Percentiles rank a stretch among this genome's conserved stretches.
phyloP scores from a whole-genome alignment of 2,888 invertebrate species.

The Terebella lapidaria region DNA sequence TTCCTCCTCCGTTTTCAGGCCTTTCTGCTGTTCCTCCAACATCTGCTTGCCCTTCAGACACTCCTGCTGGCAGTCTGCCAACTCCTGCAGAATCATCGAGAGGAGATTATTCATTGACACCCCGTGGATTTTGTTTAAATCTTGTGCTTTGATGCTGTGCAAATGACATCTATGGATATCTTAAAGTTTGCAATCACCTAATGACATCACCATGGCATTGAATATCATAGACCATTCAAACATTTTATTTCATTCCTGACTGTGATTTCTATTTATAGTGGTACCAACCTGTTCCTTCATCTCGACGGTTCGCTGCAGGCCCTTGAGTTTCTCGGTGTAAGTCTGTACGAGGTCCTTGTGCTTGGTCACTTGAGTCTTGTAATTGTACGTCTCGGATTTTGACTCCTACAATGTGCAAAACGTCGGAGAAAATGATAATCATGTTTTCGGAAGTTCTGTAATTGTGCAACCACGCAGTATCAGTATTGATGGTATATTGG shows the following conservation, averaged over 20 bases:
- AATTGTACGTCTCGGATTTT: neutral
- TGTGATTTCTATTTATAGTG: no score
- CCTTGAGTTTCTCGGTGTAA: neutral
- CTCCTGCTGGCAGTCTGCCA: neutral
- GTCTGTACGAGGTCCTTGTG: neutral
- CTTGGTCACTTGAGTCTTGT: neutral
- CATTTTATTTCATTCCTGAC: no score
- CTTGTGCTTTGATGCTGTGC: no score
- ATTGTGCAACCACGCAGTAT: no score
- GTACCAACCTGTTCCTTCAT: neutral
- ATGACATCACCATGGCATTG: no score
- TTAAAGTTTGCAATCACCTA: no score
- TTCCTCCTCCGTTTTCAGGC: conserved; percentile 8
- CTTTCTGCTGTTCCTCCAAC: conserved; percentile 2
- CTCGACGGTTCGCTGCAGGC: neutral
- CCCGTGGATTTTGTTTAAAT: no score
- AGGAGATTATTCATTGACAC: neutral
- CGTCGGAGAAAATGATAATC: neutral
- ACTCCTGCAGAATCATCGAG: conserved; percentile 5
- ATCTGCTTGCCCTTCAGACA: conserved; percentile 8
- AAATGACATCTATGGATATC: no score
- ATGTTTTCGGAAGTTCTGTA: no score
- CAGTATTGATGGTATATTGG: no score
- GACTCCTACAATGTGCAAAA: neutral
- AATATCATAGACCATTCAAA: no score